Conservation (phyloP, 2,113 vertebrate genomes). For the Gobius niger region DNA sequence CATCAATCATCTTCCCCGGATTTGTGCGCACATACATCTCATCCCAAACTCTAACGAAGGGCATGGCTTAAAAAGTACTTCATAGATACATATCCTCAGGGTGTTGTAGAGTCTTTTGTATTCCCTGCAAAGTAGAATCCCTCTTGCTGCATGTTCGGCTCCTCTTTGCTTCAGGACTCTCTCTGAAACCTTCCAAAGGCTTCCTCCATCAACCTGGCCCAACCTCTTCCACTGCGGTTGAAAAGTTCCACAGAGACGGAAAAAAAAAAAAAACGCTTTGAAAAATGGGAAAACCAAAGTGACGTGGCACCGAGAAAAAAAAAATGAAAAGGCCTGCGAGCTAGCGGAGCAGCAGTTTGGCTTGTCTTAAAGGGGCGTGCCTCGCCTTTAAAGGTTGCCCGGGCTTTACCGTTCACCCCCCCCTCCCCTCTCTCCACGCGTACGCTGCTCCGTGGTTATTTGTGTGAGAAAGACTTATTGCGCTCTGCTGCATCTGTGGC, state of each 20-base stretch:
- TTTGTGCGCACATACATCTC: too few species aligned
- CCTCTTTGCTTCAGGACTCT: not conserved
- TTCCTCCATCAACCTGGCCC: not conserved
- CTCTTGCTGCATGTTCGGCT: not conserved
- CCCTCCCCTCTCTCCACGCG: conserved; percentile 20
- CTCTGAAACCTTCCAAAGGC: not conserved
- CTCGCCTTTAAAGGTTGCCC: conserved; percentile 46
- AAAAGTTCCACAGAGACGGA: not conserved
- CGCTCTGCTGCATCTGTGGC: conserved; percentile 56
- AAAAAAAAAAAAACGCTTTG: conserved; percentile 27
- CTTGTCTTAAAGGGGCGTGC: conserved; percentile 21
- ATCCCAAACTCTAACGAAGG: too few species aligned
- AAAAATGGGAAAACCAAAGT: conserved; percentile 17
- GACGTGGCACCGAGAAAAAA: not conserved
- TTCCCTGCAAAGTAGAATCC: not conserved
- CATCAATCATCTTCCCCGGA: too few species aligned
- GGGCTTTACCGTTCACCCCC: conserved; percentile 39
- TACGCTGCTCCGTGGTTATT: conserved; percentile 22
- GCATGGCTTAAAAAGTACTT: too few species aligned
- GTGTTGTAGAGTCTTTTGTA: too few species aligned
- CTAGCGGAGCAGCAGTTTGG: conserved; percentile 28
- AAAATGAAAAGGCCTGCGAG: conserved; percentile 1
- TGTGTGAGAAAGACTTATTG: conserved; percentile 56
- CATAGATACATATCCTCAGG: too few species aligned
- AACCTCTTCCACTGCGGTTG: not conserved